Base-by-base conservation (phyloP, 2,113 vertebrate genomes). In the Xiphias gladius region DNA sequence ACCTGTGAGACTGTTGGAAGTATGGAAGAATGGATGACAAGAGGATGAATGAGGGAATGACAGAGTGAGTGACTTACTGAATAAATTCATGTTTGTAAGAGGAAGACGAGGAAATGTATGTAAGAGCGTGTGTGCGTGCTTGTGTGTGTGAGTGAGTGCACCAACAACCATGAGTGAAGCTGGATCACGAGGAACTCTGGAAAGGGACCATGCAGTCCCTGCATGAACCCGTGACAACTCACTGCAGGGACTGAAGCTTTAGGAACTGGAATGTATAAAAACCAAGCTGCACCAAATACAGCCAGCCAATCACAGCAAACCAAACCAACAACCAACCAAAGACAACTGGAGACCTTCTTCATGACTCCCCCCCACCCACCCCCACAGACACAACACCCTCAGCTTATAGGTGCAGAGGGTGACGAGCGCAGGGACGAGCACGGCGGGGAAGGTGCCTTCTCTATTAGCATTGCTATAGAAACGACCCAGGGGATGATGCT, bases 221-320 rank as follows among this genome's bases (percentile, higher is more conserved):
- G 78, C 80, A 85, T 82, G 77, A 86, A 86, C 76, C 79, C 63
- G 70, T 78, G 87, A 88, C 86, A 86, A 91, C 90, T 89, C 86
- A 91, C 85, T 69, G 74, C 92, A 93, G 84, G 94, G 91, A 93
- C 89, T 78, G 85, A 94, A 93, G 86, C 86, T 93, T 92, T 87
- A 85, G 84, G 78, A 94, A 95, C 93, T 93, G 93, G 95, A 96
- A 95, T 95, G 94, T 95, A 94, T 88, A 82, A 90, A 82, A 83
- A 88, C 41, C 82, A 93, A 95, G 89, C 93, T 93, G 92, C 91
- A 95, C 94, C 94, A 94, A 95, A 94, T 89, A 88, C 87, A 89
- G 84, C 69, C 75, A 80, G 72, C 80, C 68, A 87, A 74, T 63
- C 58, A 74, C 82, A 73, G 32, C 72, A 76, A 87, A 89, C 88